Base-by-base conservation (phyloP, 2,888 invertebrate genomes). In the Troglohyphantes excavatus region DNA sequence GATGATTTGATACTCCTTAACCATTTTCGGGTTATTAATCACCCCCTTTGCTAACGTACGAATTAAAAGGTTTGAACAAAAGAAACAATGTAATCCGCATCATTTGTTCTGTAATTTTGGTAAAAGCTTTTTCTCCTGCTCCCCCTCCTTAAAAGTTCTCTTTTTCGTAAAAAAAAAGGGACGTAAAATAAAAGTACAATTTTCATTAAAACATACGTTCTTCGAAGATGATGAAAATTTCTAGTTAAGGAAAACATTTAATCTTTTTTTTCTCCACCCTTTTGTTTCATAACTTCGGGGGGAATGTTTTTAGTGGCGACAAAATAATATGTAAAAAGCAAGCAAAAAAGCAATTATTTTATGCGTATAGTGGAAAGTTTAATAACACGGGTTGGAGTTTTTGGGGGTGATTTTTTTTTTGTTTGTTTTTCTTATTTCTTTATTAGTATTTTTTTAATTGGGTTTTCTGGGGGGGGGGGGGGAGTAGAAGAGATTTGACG, bases 21-120 rank as follows among this genome's bases (percentile, higher is more conserved):
- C 53, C 53, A 53, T 53, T 53, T 53, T 53, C 78, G 26, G 13
- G 26, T 65, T 65, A 78, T 78, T 78, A 65, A 78, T 78, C 78
- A 78, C 29, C 27, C 39, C 26, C 23, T 17, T 26, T 33, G 26
- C 26, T 29, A 61, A 75, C 33, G 33, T 29, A 27, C 26, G 23
- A 78, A 78, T 78, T 78, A 78, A 78, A 78, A 29, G 43, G 26
- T 13, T 43, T n/a, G 7, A 23, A 39, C 78, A 65, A 61, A 63
- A 78, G 21, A 61, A 78, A 59, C 43, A 78, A n/a, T 39, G 39
- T 26, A 72, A 72, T 46, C 46, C 19, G 46, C 27, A 13, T 72
- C 65, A 78, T 84, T 76, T 84, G 84, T 84, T 75, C 53, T 65
- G 63, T 75, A 84, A 84, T 84, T 84, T 84, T 73, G 75, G 53